A percentile compares a stretch with the other conserved stretches of the same genome.
Conservation (phyloP, 2,888 invertebrate species). For the Cinara cedri region DNA sequence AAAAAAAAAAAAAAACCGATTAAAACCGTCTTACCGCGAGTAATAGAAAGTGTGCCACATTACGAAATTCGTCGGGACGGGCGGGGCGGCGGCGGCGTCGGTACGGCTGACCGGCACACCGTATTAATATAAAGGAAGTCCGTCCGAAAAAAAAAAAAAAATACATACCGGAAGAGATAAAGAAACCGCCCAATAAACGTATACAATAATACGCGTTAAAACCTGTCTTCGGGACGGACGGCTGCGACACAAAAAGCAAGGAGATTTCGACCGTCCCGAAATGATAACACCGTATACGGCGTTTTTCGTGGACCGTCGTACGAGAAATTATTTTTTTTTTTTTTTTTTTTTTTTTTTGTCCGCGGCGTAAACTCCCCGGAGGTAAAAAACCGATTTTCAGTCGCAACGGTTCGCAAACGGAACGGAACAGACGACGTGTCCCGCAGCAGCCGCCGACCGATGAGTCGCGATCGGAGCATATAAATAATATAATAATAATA, state of each 20-base stretch:
- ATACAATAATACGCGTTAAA: neutral
- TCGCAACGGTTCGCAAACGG: constrained; percentile 26
- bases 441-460: neutral
- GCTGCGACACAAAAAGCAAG: too few species aligned
- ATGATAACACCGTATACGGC: too few species aligned
- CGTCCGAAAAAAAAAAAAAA: too few species aligned
- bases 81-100: constrained; percentile 17
- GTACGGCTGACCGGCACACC: neutral
- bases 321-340: too few species aligned
- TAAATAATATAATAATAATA: neutral
- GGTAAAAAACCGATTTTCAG: neutral
- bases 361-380: neutral
- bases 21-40: neutral
- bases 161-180: constrained; percentile 19
- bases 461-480: constrained; percentile 7
- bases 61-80: constrained; percentile 35
- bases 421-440: too few species aligned
- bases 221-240: neutral
- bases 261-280: too few species aligned
- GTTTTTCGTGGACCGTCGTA: too few species aligned
- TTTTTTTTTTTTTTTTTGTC: too few species aligned
- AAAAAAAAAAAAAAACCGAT: too few species aligned
- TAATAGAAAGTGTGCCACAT: constrained; percentile 50
- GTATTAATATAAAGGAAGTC: neutral
- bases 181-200: neutral